These are phyloP conservation scores for Hyles lineata DNA, from an alignment of 2,888 invertebrate species.

Conservation along the genomic window DNA sequence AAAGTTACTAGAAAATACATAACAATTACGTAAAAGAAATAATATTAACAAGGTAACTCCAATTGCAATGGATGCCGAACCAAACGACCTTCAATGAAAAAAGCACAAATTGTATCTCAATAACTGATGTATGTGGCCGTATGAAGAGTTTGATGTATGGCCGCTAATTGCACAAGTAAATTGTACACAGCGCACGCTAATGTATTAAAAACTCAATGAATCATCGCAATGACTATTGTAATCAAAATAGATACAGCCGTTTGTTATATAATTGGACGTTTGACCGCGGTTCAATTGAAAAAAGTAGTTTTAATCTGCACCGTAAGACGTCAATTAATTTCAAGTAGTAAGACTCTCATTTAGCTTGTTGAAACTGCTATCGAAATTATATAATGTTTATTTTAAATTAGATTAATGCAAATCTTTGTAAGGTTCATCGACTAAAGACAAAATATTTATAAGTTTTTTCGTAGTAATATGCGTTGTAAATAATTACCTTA, in stretches of 20 bases:
- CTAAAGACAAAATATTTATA: too few relatives aligned
- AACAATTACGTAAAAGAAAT: too few relatives aligned
- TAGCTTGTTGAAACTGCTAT: not conserved
- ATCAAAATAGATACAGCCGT: slow-evolving; percentile 21
- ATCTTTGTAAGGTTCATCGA: too few relatives aligned
- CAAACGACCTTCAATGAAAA: slow-evolving; percentile 11
- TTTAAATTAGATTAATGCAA: too few relatives aligned
- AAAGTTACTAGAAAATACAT: too few relatives aligned
- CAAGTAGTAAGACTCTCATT: not conserved
- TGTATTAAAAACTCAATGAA: slow-evolving; percentile 27
- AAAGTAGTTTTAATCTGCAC: not conserved
- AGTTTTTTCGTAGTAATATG: too few relatives aligned
- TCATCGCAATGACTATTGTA: slow-evolving; percentile 23
- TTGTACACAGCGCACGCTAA: slow-evolving; percentile 23
- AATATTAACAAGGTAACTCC: not conserved
- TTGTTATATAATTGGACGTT: slow-evolving; percentile 12
- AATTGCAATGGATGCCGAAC: not conserved
- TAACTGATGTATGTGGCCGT: slow-evolving; percentile 4
- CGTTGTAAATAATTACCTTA: too few relatives aligned
- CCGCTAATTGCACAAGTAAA: slow-evolving; percentile 22
- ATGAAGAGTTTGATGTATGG: slow-evolving; percentile 18
- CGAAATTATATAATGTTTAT: not conserved
- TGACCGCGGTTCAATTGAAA: not conserved
- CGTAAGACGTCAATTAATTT: not conserved
- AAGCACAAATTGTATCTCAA: not conserved